Conservation (phyloP, 2,797 vertebrate genomes). For the Chrysolophus pictus region DNA sequence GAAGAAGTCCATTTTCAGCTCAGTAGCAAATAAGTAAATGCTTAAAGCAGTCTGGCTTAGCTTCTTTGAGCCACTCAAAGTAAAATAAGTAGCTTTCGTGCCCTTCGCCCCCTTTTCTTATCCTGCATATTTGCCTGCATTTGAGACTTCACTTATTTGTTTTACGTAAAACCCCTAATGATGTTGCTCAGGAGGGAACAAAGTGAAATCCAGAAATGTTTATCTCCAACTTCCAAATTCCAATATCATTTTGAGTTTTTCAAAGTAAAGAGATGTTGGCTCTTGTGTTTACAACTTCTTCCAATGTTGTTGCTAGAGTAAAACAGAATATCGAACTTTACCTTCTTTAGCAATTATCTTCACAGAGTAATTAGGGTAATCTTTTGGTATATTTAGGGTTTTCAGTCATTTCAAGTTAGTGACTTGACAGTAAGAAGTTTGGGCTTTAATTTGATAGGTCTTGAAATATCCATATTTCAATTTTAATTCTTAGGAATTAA, state of each 20-base stretch:
- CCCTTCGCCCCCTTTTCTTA: rapidly evolving
- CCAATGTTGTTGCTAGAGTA: background rate
- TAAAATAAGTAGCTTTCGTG: background rate
- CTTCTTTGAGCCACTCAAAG: background rate
- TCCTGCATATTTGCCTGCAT: background rate
- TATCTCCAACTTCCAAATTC: background rate
- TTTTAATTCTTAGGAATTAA: background rate
- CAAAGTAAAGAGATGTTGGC: background rate
- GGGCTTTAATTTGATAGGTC: background rate
- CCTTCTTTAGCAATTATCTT: too few species aligned
- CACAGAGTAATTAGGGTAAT: background rate
- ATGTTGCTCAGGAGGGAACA: background rate
- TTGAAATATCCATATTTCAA: background rate
- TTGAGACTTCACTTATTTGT: background rate
- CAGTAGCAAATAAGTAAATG: background rate
- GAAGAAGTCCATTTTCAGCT: background rate
- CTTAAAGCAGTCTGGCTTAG: background rate
- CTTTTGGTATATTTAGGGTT: background rate
- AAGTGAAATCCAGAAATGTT: background rate
- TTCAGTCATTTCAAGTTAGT: background rate
- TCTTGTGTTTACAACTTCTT: too few species aligned
- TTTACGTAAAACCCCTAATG: background rate
- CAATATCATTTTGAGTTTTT: background rate
- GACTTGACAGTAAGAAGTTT: background rate
- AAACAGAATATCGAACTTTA: background rate